These are phyloP conservation scores for Spea multiplicata DNA, from an alignment of 2,113 vertebrate genomes.

Conservation along the genomic window DNA sequence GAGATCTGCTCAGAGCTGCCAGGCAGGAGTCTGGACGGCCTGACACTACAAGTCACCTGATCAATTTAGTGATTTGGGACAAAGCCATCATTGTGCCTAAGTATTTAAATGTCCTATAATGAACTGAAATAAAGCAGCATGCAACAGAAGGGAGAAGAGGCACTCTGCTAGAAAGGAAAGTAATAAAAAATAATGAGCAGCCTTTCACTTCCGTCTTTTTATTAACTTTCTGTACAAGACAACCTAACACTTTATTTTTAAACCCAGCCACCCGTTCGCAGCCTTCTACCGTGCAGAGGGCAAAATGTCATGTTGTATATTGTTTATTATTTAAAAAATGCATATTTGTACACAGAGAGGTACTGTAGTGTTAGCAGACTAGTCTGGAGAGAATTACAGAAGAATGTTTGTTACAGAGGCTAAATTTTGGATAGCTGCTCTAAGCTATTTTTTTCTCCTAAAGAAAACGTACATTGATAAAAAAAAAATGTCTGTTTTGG, in stretches of 20 bases:
- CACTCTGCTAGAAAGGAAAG: conserved; percentile 76
- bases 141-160: conserved; percentile 68
- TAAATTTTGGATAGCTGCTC: background rate
- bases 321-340: conserved; percentile 24
- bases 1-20: conserved; percentile 53
- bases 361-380: background rate
- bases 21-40: conserved; percentile 47
- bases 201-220: conserved; percentile 71
- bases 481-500: no score
- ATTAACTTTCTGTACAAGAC: conserved; percentile 71
- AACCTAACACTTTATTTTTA: conserved; percentile 64
- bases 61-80: conserved; percentile 66
- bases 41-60: conserved; percentile 55
- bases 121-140: conserved; percentile 69
- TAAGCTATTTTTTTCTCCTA: background rate
- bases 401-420: background rate
- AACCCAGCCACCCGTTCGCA: conserved; percentile 58
- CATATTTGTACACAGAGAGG: conserved; percentile 9
- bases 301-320: conserved; percentile 14
- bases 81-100: conserved; percentile 77
- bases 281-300: conserved; percentile 60
- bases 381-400: conserved; percentile 2
- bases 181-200: conserved; percentile 88
- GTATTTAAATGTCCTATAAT: conserved; percentile 62
- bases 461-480: no score